Evolutionary conservation across 2,113 vertebrate genomes (phyloP).

Genomic region (Motacilla alba): DNA sequence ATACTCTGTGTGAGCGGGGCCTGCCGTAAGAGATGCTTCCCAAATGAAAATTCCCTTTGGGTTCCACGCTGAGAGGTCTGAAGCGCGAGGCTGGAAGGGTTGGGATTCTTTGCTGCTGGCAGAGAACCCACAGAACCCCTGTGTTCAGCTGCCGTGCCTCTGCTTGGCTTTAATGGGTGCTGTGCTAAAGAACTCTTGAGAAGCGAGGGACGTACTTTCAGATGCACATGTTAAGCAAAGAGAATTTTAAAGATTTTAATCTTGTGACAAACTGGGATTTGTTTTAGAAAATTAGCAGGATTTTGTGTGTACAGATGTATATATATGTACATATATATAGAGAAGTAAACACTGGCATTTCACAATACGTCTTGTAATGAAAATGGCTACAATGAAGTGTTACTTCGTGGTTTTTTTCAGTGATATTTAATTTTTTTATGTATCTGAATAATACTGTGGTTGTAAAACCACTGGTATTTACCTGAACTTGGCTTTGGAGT

Average conservation of each 20-base stretch:
- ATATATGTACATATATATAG: accelerated
- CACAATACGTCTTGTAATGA: accelerated
- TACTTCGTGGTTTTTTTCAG: background rate
- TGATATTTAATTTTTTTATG: background rate
- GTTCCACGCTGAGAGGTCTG: background rate
- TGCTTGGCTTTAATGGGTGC: background rate
- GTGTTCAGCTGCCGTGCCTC: accelerated
- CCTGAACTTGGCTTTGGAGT: background rate
- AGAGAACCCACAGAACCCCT: background rate
- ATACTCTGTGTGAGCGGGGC: accelerated
- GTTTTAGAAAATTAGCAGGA: background rate
- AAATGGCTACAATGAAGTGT: background rate
- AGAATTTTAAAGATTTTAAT: background rate
- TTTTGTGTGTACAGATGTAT: background rate
- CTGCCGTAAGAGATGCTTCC: background rate
- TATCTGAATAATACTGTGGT: background rate
- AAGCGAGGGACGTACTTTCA: background rate
- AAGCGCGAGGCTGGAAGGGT: accelerated
- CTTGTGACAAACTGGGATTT: background rate
- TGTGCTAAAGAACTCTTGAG: background rate
- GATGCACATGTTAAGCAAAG: accelerated
- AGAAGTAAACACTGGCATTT: background rate
- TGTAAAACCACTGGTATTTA: background rate
- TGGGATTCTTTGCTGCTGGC: background rate
- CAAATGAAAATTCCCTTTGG: accelerated